Percentiles rank a stretch among this genome's conserved stretches.
These are phyloP conservation scores for Spodoptera picta DNA, from an alignment of 2,888 invertebrate genomes.

Conservation along the genomic window DNA sequence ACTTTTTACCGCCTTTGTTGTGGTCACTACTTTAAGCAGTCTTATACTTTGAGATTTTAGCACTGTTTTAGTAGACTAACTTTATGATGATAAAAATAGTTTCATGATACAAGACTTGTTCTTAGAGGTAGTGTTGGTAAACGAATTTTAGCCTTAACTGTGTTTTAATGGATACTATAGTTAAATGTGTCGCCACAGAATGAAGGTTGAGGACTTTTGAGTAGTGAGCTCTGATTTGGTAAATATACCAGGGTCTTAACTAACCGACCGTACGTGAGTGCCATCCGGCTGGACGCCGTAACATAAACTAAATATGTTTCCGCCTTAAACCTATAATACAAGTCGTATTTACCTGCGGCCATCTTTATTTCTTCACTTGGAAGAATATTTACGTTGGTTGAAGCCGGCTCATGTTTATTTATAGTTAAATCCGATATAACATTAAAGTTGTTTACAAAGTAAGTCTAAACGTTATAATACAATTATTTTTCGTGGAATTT, in stretches of 20 bases:
- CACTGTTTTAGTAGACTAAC: not conserved
- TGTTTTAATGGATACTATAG: too few species aligned
- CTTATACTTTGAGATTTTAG: slow-evolving; percentile 1
- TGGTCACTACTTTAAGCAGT: slow-evolving; percentile 2
- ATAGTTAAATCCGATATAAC: slow-evolving; percentile 46
- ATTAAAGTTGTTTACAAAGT: slow-evolving; percentile 30
- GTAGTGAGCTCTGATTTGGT: slow-evolving; percentile 16
- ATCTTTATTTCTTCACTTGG: slow-evolving; percentile 66
- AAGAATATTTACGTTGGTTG: slow-evolving; percentile 63
- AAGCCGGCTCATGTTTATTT: slow-evolving; percentile 58
- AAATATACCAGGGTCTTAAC: slow-evolving; percentile 37
- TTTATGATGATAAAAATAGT: too few species aligned
- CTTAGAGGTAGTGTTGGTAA: too few species aligned
- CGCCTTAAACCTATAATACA: slow-evolving; percentile 59
- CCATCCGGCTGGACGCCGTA: slow-evolving; percentile 44
- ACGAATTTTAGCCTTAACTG: too few species aligned
- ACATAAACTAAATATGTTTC: slow-evolving; percentile 65
- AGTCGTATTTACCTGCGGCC: slow-evolving; percentile 63
- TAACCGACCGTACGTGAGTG: slow-evolving; percentile 30
- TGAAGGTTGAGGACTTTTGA: slow-evolving; percentile 1
- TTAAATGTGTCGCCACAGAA: too few species aligned
- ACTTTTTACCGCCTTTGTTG: slow-evolving; percentile 13
- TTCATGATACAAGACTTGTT: too few species aligned
- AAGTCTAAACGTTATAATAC: not conserved
- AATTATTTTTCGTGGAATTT: too few species aligned